Evolutionary conservation across 2,113 vertebrate species (phyloP), one percentile per base, ranked within the genome.

Genomic region (Melanostigma gelatinosum): DNA sequence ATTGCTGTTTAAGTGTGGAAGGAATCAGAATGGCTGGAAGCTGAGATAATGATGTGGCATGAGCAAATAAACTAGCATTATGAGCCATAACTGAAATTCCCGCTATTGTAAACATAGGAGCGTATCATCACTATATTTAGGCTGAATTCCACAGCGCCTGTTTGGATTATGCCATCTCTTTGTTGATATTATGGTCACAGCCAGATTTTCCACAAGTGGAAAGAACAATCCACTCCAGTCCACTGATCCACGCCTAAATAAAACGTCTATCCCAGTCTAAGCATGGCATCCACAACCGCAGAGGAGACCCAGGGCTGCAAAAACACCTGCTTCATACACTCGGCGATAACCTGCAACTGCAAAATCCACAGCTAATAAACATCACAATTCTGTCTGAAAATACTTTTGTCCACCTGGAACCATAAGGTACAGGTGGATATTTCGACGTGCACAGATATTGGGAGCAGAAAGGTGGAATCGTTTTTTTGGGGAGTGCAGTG

Each of bases 31-130:
- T 65, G 13, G 29, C 32, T 78, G 63, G 42, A 75, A 77, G 85
- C 79, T 3, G 70, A 75, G 48, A 86, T 90, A 82, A 91, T 90
- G 82, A 86, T 84, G 83, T 66, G 73, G 83, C 68, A 73, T 76
- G 77, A 60, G 69, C 62, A 64, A 83, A 77, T 88, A 90, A 88
- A 88, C 76, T 40, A 63, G 12, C 3, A 40, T 8, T 48, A 24
- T 36, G 65, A 82, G 69, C 72, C 74, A 83, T 44, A 74, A 74
- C 72, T 71, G 57, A 69, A 65, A 71, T 76, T 68, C 62, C 64
- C 29, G 20, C 61, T 42, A 46, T 73, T 86, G 72, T 84, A 87
- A 88, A 88, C 64, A 67, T 12, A 70, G 46, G 10, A 66, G 38
- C 10, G 1, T 38, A 87, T 79, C 69, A 55, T 38, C 63, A 66